Evolutionary conservation across 2,888 invertebrate species (phyloP), one percentile per base, ranked within the genome.

Genomic region (Caenorhabditis sp.): DNA sequence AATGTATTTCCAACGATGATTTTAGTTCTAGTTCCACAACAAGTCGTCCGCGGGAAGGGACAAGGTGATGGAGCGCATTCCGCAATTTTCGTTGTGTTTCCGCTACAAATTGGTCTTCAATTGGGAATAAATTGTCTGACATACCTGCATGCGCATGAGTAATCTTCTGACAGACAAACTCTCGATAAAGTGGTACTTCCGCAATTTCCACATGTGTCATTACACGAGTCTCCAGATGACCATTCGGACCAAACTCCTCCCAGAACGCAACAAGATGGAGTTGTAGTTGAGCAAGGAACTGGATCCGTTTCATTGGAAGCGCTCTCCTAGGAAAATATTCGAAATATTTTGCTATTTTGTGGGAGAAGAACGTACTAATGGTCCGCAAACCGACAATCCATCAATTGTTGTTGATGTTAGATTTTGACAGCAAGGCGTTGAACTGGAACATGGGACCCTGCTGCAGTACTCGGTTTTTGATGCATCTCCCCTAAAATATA

Each of bases 161-260:
- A 61, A 13, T 55, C 72, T 9, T 39, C 65, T 4, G 79, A 79
- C 2, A 73, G 22, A 50, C 83, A 83, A 11, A 62, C 46, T 41
- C 83, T 53, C 8, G 77, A 58, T 8, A 45, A 50, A 3, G 77
- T 72, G 8, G 46, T 58, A 3, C 41, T 55, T 63, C 79, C 79
- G 24, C 82, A 82, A 46, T 71, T 70, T 24, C 81, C 81, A 52
- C 81, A 81, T 5, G 73, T 77, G 20, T 77, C 79, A 37, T 52
- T 65, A 27, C 79, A 81, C 6, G 50, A 13, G 1, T 50, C 65
- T 13, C 61, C 71, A 2, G 53, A 20, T 17, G 61, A 65, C 77
- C 77, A 78, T 46, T 72, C 77, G 0, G 72, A 72, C 77, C 77
- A 78, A n/a, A 73, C 68, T 11, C 78, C 78, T 27, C 72, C 72